These are phyloP conservation scores for Pygoscelis adeliae DNA, from an alignment of 2,113 vertebrate species.

Conservation along the genomic window DNA sequence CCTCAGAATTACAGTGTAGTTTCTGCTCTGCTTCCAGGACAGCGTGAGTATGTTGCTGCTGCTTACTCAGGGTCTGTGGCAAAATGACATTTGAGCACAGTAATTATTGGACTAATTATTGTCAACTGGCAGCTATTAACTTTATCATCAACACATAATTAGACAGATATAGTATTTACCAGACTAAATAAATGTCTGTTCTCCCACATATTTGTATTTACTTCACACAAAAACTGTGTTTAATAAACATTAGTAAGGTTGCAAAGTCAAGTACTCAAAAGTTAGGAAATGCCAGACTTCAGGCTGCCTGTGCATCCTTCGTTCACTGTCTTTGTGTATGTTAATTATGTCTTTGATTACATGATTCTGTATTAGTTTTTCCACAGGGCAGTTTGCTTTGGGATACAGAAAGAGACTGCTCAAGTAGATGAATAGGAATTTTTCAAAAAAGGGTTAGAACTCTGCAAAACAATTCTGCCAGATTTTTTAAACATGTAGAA, in stretches of 20 bases:
- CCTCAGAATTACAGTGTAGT: background rate
- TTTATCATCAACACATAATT: conserved; percentile 58
- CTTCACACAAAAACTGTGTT: conserved; percentile 37
- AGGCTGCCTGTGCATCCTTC: background rate
- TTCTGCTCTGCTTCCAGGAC: conserved; percentile 7
- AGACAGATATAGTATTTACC: conserved; percentile 35
- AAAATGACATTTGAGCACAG: conserved; percentile 15
- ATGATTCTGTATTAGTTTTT: background rate
- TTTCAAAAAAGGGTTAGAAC: background rate
- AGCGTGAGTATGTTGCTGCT: background rate
- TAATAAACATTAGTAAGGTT: background rate
- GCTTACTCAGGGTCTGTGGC: background rate
- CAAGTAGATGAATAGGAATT: background rate
- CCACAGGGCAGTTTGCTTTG: background rate
- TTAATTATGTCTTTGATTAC: background rate
- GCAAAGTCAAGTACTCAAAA: background rate
- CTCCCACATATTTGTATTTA: conserved; percentile 43
- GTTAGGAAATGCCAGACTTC: background rate
- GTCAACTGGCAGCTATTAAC: conserved; percentile 57
- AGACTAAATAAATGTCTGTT: conserved; percentile 54
- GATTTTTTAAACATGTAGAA: background rate
- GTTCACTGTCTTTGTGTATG: background rate
- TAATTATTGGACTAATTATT: conserved; percentile 43
- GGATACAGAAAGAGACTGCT: background rate
- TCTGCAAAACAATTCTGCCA: background rate